These are phyloP conservation scores for Amniataba percoides DNA, from an alignment of 2,797 vertebrate species.

Conservation along the genomic window DNA sequence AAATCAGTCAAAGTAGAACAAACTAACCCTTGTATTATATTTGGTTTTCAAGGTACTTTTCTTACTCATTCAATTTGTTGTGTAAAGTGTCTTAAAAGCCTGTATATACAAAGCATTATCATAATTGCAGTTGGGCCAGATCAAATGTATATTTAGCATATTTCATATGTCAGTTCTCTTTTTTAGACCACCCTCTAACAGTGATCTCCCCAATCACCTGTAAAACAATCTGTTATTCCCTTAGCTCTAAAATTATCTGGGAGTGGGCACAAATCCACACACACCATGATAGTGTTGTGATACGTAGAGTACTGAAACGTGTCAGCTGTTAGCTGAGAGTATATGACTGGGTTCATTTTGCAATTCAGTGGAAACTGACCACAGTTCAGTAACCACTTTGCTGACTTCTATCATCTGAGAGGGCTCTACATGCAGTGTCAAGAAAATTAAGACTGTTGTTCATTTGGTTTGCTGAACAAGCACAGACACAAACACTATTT, in stretches of 20 bases:
- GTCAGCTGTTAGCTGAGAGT: background rate
- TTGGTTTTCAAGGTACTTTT: background rate
- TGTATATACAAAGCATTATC: background rate
- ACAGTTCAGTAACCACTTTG: background rate
- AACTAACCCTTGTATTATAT: background rate
- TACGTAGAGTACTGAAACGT: background rate
- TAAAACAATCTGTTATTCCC: conserved; percentile 38
- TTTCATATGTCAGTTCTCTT: background rate
- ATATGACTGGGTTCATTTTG: background rate
- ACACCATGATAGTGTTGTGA: conserved; percentile 12
- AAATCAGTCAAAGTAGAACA: background rate
- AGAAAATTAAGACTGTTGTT: conserved; percentile 15
- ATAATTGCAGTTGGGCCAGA: background rate
- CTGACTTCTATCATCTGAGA: conserved; percentile 20
- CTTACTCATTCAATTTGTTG: background rate
- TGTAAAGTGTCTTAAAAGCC: background rate
- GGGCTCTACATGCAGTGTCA: background rate
- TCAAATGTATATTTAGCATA: background rate
- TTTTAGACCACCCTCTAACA: background rate
- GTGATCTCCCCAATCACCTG: background rate
- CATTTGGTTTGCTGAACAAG: background rate
- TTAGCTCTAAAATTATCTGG: conserved; percentile 41
- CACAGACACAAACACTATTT: background rate
- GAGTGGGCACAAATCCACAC: background rate
- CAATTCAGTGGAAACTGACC: background rate